A percentile compares a stretch with the other conserved stretches of the same genome.
phyloP scores from a whole-genome alignment of 2,888 invertebrate species.

The Meliscaeva auricollis region DNA sequence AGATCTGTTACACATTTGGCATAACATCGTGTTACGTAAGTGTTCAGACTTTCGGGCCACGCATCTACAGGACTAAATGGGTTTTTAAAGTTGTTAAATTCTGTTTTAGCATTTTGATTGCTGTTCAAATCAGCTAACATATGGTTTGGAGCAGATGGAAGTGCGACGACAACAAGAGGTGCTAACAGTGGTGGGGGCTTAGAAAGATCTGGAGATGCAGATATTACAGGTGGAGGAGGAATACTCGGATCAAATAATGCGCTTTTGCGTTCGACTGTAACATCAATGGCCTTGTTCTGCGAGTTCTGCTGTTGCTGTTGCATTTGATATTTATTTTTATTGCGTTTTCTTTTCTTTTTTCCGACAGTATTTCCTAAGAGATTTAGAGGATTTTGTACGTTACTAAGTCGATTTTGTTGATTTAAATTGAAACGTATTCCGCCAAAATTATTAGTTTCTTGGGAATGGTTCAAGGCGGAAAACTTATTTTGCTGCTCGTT shows the following conservation, averaged over 20 bases:
- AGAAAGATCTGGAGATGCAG: conserved; percentile 80
- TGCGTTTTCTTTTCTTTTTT: conserved; percentile 92
- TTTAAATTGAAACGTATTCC: conserved; percentile 86
- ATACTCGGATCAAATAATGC: conserved; percentile 64
- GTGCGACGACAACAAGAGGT: conserved; percentile 44
- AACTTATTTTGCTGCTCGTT: conserved; percentile 56
- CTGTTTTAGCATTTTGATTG: conserved; percentile 41
- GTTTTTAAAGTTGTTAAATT: conserved; percentile 80
- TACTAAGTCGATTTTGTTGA: conserved; percentile 83
- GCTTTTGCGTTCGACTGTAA: conserved; percentile 33
- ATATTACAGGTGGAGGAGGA: conserved; percentile 55
- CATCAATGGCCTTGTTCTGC: conserved; percentile 77
- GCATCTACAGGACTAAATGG: conserved; percentile 87
- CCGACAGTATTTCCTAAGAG: conserved; percentile 64
- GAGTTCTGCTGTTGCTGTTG: conserved; percentile 79
- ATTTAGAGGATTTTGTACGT: conserved; percentile 80
- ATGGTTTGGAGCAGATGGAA: not conserved
- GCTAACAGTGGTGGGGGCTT: conserved; percentile 82
- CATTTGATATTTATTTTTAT: conserved; percentile 86
- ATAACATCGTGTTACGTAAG: conserved; percentile 96
- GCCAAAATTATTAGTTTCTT: conserved; percentile 82
- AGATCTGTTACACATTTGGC: conserved; percentile 93
- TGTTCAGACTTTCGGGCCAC: conserved; percentile 92
- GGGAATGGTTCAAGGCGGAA: conserved; percentile 31
- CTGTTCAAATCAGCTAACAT: not conserved